phyloP scores from a whole-genome alignment of 2,113 vertebrate genomes.

The Brachionichthys hirsutus region DNA sequence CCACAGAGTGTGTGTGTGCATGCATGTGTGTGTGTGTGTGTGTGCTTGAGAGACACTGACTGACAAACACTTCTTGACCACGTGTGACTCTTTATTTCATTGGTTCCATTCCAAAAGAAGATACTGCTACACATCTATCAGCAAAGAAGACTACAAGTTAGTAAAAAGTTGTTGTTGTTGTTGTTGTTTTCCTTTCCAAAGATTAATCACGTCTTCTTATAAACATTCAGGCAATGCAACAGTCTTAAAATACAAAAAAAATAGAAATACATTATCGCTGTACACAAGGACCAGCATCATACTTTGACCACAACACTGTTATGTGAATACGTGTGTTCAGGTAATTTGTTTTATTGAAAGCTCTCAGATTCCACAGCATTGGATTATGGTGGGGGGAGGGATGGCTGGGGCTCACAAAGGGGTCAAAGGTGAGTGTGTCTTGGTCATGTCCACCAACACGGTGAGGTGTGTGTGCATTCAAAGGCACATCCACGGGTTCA shows the following conservation, averaged over 20 bases:
- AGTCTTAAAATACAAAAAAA: constrained; percentile 54
- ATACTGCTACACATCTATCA: constrained; percentile 75
- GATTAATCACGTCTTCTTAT: constrained; percentile 68
- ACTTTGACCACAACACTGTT: constrained; percentile 26
- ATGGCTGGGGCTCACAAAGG: constrained; percentile 54
- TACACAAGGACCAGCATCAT: constrained; percentile 54
- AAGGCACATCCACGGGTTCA: constrained; percentile 15
- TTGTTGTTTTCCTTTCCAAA: constrained; percentile 50
- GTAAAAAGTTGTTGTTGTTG: constrained; percentile 60
- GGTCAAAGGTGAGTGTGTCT: constrained; percentile 56
- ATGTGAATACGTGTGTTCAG: constrained; percentile 23
- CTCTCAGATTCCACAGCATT: constrained; percentile 30
- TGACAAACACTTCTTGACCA: constrained; percentile 65
- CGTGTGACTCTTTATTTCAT: constrained; percentile 74
- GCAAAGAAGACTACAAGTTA: constrained; percentile 77
- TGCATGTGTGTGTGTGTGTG: not conserved
- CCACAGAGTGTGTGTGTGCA: not conserved
- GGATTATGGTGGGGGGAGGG: constrained; percentile 41
- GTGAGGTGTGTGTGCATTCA: constrained; percentile 9
- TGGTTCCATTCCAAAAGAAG: constrained; percentile 71
- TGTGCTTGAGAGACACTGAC: constrained; percentile 33
- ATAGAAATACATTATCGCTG: constrained; percentile 46
- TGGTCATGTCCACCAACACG: constrained; percentile 54
- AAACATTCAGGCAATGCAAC: constrained; percentile 65
- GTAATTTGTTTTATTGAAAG: constrained; percentile 24